Evolutionary conservation across 2,888 invertebrate genomes (phyloP).

Genomic region (Dichetophora obliterata): DNA sequence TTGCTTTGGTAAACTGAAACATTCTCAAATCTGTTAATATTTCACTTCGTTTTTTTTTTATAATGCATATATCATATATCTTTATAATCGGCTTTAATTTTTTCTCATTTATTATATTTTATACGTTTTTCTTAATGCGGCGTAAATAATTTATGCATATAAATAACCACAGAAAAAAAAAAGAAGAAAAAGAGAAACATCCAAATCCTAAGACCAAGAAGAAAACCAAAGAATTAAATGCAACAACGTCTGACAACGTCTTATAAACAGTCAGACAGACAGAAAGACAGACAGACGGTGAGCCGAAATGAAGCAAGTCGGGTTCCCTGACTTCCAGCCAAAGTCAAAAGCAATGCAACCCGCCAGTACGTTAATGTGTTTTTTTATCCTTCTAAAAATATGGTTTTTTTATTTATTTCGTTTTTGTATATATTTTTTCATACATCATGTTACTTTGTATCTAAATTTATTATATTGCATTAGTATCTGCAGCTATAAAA

Average conservation of each 20-base stretch:
- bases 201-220: conserved; percentile 6
- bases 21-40: neutral
- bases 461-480: conserved; percentile 65
- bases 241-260: neutral
- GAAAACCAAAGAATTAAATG: conserved; percentile 1
- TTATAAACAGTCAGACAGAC: neutral
- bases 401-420: conserved; percentile 13
- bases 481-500: conserved; percentile 49
- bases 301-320: neutral
- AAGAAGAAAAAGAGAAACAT: conserved; percentile 6
- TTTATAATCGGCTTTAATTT: conserved; percentile 38
- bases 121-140: conserved; percentile 59
- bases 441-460: conserved; percentile 59
- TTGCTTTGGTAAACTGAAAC: neutral
- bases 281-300: neutral
- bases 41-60: neutral
- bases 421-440: neutral
- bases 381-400: conserved; percentile 29
- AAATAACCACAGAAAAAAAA: conserved; percentile 47
- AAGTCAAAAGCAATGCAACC: neutral
- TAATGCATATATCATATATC: conserved; percentile 8
- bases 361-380: neutral
- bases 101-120: conserved; percentile 43
- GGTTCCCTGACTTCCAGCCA: neutral
- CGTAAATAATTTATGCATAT: conserved; percentile 62